Evolutionary conservation across 2,888 invertebrate genomes (phyloP).

Genomic region (Torymus aiolomorphi): DNA sequence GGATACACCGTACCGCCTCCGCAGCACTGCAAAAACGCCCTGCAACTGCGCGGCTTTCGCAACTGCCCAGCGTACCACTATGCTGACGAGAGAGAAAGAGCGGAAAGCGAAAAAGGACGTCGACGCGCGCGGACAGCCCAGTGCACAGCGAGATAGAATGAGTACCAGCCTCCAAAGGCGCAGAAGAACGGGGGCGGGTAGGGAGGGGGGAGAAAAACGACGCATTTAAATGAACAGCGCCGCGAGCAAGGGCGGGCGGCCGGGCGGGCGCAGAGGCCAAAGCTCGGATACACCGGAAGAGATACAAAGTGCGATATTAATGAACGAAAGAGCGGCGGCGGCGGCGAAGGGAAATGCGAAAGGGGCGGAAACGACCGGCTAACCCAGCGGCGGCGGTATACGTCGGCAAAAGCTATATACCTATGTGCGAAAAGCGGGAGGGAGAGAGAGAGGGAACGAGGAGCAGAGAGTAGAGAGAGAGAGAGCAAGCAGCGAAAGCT

Average conservation of each 20-base stretch:
- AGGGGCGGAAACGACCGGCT: constrained; percentile 48
- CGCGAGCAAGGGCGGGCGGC: constrained; percentile 49
- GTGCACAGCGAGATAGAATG: neutral
- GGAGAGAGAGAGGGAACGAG: constrained; percentile 50
- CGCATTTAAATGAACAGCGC: constrained; percentile 54
- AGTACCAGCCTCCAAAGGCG: neutral
- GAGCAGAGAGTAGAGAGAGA: neutral
- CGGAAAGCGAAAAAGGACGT: neutral
- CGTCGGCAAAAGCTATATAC: constrained; percentile 18
- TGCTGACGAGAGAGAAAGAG: too few species aligned
- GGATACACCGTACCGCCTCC: too few species aligned
- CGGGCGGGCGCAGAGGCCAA: neutral
- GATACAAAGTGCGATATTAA: constrained; percentile 55
- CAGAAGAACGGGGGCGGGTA: neutral
- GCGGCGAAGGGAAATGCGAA: constrained; percentile 34
- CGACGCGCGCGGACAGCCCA: neutral
- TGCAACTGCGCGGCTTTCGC: too few species aligned
- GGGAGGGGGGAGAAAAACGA: constrained; percentile 21
- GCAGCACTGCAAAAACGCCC: too few species aligned
- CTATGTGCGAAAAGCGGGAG: constrained; percentile 13
- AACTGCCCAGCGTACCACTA: too few species aligned
- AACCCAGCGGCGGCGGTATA: constrained; percentile 36
- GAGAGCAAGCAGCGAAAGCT: constrained; percentile 56
- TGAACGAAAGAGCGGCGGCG: constrained; percentile 54
- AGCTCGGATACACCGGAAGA: constrained; percentile 39